These are phyloP conservation scores for Harpalus rufipes DNA, from an alignment of 2,888 invertebrate species.

Conservation along the genomic window DNA sequence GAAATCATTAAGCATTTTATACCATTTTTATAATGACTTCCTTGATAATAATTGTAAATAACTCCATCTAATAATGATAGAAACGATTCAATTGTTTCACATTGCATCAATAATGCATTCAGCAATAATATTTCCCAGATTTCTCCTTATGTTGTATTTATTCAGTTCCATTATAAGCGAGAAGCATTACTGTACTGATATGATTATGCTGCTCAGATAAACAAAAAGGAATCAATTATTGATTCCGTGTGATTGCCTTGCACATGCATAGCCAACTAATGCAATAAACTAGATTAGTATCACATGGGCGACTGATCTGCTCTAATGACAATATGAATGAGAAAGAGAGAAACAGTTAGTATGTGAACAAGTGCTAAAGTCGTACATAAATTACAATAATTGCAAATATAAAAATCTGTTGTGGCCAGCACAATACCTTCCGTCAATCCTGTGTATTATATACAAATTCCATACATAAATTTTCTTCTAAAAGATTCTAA, in stretches of 20 bases:
- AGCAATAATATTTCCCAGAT: slow-evolving; percentile 43
- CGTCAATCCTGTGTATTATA: too few species aligned
- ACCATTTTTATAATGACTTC: background rate
- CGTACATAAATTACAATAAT: too few species aligned
- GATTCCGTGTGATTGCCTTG: slow-evolving; percentile 24
- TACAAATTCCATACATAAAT: too few species aligned
- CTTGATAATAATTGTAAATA: background rate
- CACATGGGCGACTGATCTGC: slow-evolving; percentile 1
- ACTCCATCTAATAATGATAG: background rate
- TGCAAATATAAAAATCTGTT: too few species aligned
- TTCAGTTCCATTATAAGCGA: slow-evolving; percentile 25
- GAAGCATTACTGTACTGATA: slow-evolving; percentile 33
- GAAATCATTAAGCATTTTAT: background rate
- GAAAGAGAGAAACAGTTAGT: background rate
- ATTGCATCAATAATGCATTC: slow-evolving; percentile 32
- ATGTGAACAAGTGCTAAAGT: background rate
- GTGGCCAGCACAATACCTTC: too few species aligned
- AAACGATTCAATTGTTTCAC: slow-evolving; percentile 41
- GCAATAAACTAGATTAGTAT: slow-evolving; percentile 30
- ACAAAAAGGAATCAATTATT: slow-evolving; percentile 52
- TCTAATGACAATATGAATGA: slow-evolving; percentile 8
- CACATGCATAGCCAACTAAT: slow-evolving; percentile 15
- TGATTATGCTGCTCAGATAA: slow-evolving; percentile 46
- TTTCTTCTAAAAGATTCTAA: too few species aligned
- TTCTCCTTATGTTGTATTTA: slow-evolving; percentile 29